Evolutionary conservation across 2,797 vertebrate genomes (phyloP).

Genomic region (Petrocephalus schoutedeni): DNA sequence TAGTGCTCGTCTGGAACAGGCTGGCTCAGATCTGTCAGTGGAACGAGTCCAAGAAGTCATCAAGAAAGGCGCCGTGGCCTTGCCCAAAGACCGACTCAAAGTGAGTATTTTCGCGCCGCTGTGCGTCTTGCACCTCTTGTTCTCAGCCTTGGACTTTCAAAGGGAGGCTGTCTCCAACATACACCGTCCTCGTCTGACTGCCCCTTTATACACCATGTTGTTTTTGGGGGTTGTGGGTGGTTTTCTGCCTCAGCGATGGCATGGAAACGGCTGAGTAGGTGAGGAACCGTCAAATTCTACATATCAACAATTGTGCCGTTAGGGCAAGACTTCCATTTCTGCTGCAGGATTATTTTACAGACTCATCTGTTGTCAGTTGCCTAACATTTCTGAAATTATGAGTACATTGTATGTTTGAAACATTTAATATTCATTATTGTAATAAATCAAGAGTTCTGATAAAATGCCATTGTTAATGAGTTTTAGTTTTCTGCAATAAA

Average conservation of each 20-base stretch:
- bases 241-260: background rate
- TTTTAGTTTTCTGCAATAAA: background rate
- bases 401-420: background rate
- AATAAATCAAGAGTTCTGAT: background rate
- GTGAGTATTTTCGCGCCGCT: conserved; percentile 55
- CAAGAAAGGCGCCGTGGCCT: conserved; percentile 88
- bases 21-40: conserved; percentile 88
- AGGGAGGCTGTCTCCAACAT: too few species aligned
- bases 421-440: background rate
- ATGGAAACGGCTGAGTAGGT: background rate
- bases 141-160: background rate
- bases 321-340: background rate
- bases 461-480: background rate
- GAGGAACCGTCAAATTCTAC: background rate
- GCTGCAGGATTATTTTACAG: background rate
- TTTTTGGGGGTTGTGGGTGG: too few species aligned
- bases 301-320: background rate
- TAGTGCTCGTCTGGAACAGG: conserved; percentile 84
- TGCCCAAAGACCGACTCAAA: conserved; percentile 91
- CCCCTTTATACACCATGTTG: too few species aligned
- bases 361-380: background rate
- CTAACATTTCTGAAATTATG: background rate
- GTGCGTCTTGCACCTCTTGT: background rate
- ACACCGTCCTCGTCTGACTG: too few species aligned
- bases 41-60: conserved; percentile 95